Percentiles rank a stretch among this genome's conserved stretches.
Conservation (phyloP, 2,113 vertebrate genomes). For the Typhlomys cinereus region DNA sequence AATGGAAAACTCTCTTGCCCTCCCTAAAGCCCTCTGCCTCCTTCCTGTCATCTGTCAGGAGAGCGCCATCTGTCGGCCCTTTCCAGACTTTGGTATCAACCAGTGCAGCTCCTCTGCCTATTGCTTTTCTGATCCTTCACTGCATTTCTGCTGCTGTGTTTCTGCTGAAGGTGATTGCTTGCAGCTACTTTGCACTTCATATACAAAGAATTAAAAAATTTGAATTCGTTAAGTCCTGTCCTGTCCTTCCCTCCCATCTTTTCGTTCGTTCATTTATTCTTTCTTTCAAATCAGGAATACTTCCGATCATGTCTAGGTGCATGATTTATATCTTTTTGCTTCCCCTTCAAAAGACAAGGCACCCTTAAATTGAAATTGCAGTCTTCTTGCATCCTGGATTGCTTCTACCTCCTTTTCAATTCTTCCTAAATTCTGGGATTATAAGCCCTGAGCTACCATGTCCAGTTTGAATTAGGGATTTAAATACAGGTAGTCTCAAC, state of each 20-base stretch:
- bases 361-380: background rate
- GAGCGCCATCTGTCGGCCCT: constrained; percentile 48
- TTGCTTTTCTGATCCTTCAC: constrained; percentile 48
- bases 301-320: background rate
- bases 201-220: constrained; percentile 29
- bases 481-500: background rate
- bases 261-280: background rate
- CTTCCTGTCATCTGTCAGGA: constrained; percentile 52
- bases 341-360: background rate
- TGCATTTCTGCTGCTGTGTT: constrained; percentile 16
- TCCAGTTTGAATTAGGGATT: background rate
- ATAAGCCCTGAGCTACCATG: background rate
- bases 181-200: constrained; percentile 31
- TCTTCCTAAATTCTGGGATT: background rate
- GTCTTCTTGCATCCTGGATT: no score
- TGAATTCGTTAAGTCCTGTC: background rate
- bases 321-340: constrained; percentile 20
- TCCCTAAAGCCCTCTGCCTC: background rate
- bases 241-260: background rate
- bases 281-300: constrained; percentile 44
- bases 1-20: constrained; percentile 30
- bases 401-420: background rate
- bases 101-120: constrained; percentile 33
- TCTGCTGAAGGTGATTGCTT: constrained; percentile 24
- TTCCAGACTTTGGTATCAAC: constrained; percentile 28